Percentiles rank a stretch among this genome's conserved stretches.
phyloP scores from a whole-genome alignment of 2,113 vertebrate species.

The Pomatostomus ruficeps region DNA sequence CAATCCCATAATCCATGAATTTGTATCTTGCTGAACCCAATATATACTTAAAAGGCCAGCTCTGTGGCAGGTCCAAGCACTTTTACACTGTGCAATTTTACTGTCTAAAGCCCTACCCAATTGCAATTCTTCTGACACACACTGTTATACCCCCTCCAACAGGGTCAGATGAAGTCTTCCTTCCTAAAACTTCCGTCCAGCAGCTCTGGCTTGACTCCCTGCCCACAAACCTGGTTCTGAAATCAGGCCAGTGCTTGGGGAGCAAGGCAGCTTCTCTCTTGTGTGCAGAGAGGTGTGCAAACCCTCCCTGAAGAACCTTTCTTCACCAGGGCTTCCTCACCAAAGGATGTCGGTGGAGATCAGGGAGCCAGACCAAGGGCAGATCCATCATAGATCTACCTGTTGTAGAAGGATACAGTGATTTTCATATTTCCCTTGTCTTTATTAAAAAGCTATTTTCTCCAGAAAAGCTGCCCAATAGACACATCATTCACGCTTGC shows the following conservation, averaged over 20 bases:
- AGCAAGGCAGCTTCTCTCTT: not conserved
- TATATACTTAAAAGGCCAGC: not conserved
- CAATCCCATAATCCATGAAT: not conserved
- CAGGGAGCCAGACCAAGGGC: no score
- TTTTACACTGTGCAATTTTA: not conserved
- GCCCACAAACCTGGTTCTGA: not conserved
- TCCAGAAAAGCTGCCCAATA: not conserved
- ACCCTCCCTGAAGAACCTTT: not conserved
- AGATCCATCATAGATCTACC: not conserved
- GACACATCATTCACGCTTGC: not conserved
- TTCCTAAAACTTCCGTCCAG: not conserved
- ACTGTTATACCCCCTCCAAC: not conserved
- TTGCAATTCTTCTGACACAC: not conserved
- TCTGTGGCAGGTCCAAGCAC: not conserved
- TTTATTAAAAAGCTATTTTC: not conserved
- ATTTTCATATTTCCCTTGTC: not conserved
- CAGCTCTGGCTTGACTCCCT: not conserved
- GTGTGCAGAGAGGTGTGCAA: not conserved
- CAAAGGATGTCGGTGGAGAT: not conserved
- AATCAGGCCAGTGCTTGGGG: not conserved
- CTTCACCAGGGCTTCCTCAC: not conserved
- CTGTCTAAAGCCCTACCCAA: not conserved
- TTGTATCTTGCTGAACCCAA: not conserved
- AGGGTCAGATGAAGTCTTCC: not conserved
- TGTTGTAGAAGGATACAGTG: accelerated